phyloP scores from a whole-genome alignment of 1,140 invertebrate species.

The Ips nitidus region DNA sequence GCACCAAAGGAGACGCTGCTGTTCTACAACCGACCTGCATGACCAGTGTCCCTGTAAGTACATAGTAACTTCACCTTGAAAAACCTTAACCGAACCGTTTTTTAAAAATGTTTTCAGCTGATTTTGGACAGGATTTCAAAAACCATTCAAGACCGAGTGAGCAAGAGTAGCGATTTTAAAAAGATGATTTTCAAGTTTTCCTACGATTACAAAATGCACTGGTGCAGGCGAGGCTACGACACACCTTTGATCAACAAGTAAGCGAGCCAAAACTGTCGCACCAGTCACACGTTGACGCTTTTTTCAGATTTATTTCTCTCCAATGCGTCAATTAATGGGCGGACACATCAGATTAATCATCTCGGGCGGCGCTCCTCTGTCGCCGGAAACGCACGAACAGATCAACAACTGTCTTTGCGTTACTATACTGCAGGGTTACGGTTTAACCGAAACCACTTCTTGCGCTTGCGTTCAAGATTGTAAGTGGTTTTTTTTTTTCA shows the following conservation, averaged over 20 bases:
- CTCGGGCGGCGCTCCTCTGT: constrained; percentile 91
- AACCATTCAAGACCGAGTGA: constrained; percentile 89
- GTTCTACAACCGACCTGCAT: constrained; percentile 91
- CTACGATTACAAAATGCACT: constrained; percentile 87
- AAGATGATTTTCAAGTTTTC: constrained; percentile 88
- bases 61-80: neutral
- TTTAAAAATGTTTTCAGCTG: constrained; percentile 57
- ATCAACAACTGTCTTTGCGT: constrained; percentile 92
- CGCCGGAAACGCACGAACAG: constrained; percentile 93
- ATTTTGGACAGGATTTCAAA: constrained; percentile 96
- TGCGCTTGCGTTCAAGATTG: constrained; percentile 88
- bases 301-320: constrained; percentile 70
- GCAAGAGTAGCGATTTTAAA: constrained; percentile 71
- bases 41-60: constrained; percentile 88
- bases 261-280: too few species aligned
- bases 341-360: constrained; percentile 85
- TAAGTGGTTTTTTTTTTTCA: constrained; percentile 57
- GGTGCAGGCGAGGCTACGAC: constrained; percentile 80
- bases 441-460: constrained; percentile 95
- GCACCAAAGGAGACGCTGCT: constrained; percentile 87
- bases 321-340: constrained; percentile 80
- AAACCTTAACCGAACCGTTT: constrained; percentile 11
- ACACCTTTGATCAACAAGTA: constrained; percentile 78
- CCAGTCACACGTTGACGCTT: too few species aligned
- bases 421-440: constrained; percentile 92